These are phyloP conservation scores for Gymnorhina tibicen DNA, from an alignment of 2,113 vertebrate genomes.

Conservation along the genomic window DNA sequence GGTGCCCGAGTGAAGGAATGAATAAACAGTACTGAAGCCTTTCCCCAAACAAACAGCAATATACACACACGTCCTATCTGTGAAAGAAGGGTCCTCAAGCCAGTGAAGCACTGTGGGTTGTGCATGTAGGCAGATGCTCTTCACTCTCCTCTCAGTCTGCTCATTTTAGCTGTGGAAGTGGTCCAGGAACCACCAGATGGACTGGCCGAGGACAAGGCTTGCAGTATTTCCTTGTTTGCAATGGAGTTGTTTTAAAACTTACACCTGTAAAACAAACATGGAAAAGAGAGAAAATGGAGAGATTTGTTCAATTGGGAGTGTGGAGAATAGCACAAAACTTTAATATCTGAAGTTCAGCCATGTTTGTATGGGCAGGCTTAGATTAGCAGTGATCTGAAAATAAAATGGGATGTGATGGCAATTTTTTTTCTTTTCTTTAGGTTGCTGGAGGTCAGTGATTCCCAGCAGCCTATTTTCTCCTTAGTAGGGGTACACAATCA, in stretches of 20 bases:
- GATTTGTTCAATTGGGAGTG: not conserved
- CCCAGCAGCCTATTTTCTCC: not conserved
- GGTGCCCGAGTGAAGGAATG: not conserved
- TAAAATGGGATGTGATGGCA: not conserved
- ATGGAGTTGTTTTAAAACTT: accelerated
- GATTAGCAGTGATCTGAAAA: not conserved
- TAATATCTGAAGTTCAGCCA: not conserved
- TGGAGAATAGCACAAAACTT: not conserved
- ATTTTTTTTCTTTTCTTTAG: not conserved
- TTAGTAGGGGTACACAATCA: not conserved
- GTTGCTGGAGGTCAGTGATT: not conserved
- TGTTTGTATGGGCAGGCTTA: not conserved
- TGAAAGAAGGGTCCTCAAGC: not conserved
- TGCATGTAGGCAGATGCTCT: not conserved
- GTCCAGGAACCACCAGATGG: accelerated
- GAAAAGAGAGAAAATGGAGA: not conserved
- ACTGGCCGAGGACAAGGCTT: not conserved
- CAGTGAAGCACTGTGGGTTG: not conserved
- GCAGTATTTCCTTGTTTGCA: not conserved
- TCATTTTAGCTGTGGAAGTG: conserved; percentile 49
- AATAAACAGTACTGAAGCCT: not conserved
- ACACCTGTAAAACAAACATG: not conserved
- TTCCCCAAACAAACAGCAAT: not conserved
- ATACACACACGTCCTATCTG: not conserved
- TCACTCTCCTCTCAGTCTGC: not conserved